Evolutionary conservation across 2,888 invertebrate species (phyloP).

Genomic region (Smittia aterrima): DNA sequence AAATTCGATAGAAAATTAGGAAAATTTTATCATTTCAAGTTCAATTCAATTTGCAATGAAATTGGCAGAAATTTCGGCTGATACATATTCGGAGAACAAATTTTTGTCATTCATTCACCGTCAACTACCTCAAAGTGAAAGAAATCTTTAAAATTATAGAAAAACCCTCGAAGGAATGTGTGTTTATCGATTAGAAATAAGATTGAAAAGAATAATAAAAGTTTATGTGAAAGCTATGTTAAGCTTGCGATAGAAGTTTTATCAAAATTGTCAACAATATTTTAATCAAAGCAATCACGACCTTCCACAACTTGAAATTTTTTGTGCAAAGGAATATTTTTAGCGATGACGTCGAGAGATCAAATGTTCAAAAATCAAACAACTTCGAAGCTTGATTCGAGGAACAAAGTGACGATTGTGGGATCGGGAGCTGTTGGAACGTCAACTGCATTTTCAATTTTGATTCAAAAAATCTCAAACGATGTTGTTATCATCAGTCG

Average conservation of each 20-base stretch:
- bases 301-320: too few species aligned
- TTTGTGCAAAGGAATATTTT: too few species aligned
- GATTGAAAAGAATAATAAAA: too few species aligned
- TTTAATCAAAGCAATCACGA: too few species aligned
- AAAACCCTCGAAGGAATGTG: too few species aligned
- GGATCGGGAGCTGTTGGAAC: neutral
- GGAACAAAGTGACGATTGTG: neutral
- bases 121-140: neutral
- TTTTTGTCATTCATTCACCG: constrained; percentile 5
- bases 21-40: too few species aligned
- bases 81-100: neutral
- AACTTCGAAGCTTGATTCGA: neutral
- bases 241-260: too few species aligned
- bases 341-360: neutral
- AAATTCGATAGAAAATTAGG: too few species aligned
- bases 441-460: neutral
- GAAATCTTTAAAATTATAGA: too few species aligned
- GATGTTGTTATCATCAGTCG: constrained; percentile 63
- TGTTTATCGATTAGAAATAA: too few species aligned
- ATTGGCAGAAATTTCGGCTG: constrained; percentile 8
- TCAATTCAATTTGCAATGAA: neutral
- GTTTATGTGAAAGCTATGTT: too few species aligned
- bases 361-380: neutral
- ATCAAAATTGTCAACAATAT: too few species aligned
- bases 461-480: constrained; percentile 52